A percentile compares a stretch with the other conserved stretches of the same genome.
phyloP scores from a whole-genome alignment of 2,797 vertebrate genomes.

The Cynopterus sphinx region DNA sequence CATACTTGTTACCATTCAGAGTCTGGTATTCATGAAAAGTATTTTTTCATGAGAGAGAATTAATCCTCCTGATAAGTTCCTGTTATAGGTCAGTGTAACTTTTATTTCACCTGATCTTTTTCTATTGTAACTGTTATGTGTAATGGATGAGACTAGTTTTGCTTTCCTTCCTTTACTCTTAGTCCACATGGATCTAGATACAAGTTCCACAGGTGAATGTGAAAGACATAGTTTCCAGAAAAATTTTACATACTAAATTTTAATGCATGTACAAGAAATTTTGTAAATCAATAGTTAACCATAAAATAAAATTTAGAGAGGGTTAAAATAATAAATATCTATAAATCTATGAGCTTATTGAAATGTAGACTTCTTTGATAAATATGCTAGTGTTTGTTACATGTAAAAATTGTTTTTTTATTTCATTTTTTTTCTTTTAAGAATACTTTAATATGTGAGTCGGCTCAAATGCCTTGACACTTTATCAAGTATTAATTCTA shows the following conservation, averaged over 20 bases:
- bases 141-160: not conserved
- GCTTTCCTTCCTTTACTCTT: not conserved
- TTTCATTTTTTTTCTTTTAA: not conserved
- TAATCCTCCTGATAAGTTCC: slow-evolving; percentile 63
- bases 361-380: not conserved
- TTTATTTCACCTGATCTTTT: slow-evolving; percentile 61
- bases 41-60: slow-evolving; percentile 48
- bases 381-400: not conserved
- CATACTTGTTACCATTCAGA: slow-evolving; percentile 27
- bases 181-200: not conserved
- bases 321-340: not conserved
- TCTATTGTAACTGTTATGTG: slow-evolving; percentile 8
- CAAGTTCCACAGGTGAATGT: not conserved
- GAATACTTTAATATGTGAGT: not conserved
- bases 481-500: not conserved
- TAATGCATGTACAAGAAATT: not conserved
- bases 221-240: not conserved
- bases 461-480: not conserved
- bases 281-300: not conserved
- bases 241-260: not conserved
- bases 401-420: not conserved
- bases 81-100: slow-evolving; percentile 19
- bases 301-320: not conserved
- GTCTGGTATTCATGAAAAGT: slow-evolving; percentile 25
- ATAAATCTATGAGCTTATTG: not conserved